Base-by-base conservation (phyloP, 1,140 invertebrate species). In the Colletes gigas region DNA sequence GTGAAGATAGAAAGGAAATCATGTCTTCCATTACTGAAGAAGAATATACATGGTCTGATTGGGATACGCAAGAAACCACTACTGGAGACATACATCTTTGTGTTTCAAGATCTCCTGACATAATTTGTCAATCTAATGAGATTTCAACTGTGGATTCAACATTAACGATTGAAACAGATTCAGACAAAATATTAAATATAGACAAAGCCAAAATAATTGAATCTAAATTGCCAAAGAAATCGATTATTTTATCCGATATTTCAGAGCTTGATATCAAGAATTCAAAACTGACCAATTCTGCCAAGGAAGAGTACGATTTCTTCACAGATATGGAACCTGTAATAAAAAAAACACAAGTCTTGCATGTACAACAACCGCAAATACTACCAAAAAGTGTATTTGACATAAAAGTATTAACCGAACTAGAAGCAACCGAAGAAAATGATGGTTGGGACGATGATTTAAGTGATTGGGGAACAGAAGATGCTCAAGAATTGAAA, bases 301-400 rank as follows among this genome's bases (percentile, higher is more conserved):
- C 93, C 52, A 92, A 93, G 69, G 84, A 89, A 5, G 92, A 94
- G 21, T 91, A 93, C 86, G 96, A 97, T 88, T 97, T 97, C 84
- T 97, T 97, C 87, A 96, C 95, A 70, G 97, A 97, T 88, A 97
- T 97, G 97, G 96, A 96, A 84, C 97, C 97, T 8, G 94, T 97
- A 7, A 97, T 97, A 85, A 94, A 96, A 66, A 95, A 95, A 83
- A 94, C 95, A 12, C 94, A 94, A 59, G 89, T 95, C 41, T 78
- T 93, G 0, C 93, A 92, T 62, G 83, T 95, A n/a, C 78, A 76
- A 50, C 87, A 92, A 57, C 17, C 88, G 6, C 79, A 88, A 12
- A 81, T 80, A 63, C 60, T 75, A 17, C 65, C 78, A 7, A 90
- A 89, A 39, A 93, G 90, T 78, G 91, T 92, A 19, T 93, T 93